A percentile compares a stretch with the other conserved stretches of the same genome.
phyloP scores from a whole-genome alignment of 2,888 invertebrate genomes.

The Eurois occulta region DNA sequence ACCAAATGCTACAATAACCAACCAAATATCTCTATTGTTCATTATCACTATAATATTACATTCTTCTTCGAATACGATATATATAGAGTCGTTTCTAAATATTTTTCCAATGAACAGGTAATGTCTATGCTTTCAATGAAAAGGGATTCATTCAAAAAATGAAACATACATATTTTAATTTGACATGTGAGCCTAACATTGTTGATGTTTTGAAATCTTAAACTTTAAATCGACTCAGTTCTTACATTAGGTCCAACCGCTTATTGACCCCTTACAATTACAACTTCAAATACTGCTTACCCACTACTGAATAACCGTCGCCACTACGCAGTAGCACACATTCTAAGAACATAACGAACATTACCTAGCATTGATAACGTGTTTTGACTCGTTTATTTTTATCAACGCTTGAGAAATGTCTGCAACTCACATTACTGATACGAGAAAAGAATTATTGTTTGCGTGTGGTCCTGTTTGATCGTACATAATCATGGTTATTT shows the following conservation, averaged over 20 bases:
- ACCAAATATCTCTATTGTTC: not conserved
- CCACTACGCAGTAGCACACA: slow-evolving; percentile 34
- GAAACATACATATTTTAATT: too few relatives aligned
- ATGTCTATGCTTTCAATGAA: not conserved
- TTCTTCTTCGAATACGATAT: too few relatives aligned
- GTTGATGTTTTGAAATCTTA: not conserved
- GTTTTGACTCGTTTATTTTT: slow-evolving; percentile 65
- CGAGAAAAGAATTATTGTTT: slow-evolving; percentile 41
- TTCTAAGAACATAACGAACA: slow-evolving; percentile 52
- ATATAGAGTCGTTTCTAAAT: not conserved
- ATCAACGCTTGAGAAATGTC: slow-evolving; percentile 58
- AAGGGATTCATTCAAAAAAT: not conserved
- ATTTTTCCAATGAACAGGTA: not conserved
- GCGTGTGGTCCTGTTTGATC: slow-evolving; percentile 51
- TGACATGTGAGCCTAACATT: not conserved
- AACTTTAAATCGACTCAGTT: too few relatives aligned
- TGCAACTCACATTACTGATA: slow-evolving; percentile 50
- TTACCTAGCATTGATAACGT: slow-evolving; percentile 60
- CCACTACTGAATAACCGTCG: too few relatives aligned
- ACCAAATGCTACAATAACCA: not conserved
- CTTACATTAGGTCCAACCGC: not conserved
- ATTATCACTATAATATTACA: not conserved
- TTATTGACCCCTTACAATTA: not conserved
- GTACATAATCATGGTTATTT: slow-evolving; percentile 16
- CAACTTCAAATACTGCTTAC: slow-evolving; percentile 7